Evolutionary conservation across 1,140 invertebrate genomes (phyloP).

Genomic region (Hyles euphorbiae): DNA sequence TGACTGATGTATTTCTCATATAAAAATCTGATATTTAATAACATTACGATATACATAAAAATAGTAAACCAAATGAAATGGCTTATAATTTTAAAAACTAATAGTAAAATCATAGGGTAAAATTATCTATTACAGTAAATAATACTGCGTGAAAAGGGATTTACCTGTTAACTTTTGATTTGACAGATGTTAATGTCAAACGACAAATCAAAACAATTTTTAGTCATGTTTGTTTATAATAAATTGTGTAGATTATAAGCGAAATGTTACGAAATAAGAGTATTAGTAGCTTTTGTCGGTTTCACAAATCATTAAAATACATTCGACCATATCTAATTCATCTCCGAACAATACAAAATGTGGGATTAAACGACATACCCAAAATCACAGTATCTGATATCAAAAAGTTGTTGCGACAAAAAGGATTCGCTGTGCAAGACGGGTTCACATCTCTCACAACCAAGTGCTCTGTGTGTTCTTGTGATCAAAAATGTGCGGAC

Average conservation of each 20-base stretch:
- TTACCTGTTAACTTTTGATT: too few species aligned
- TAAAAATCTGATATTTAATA: too few species aligned
- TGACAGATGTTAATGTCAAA: too few species aligned
- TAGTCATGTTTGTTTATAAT: too few species aligned
- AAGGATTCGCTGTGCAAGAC: conserved; percentile 62
- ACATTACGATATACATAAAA: too few species aligned
- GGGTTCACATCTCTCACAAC: conserved; percentile 57
- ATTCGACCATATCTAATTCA: conserved; percentile 18
- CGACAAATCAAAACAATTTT: too few species aligned
- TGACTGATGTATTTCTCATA: too few species aligned
- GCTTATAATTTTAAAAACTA: too few species aligned
- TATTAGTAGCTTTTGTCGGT: conserved; percentile 11
- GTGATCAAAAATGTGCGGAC: conserved; percentile 42
- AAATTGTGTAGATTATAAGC: background rate
- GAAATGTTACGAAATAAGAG: conserved; percentile 30
- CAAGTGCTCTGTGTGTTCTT: conserved; percentile 52
- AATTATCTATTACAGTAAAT: too few species aligned
- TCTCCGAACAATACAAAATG: conserved; percentile 44
- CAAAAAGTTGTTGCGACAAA: conserved; percentile 55
- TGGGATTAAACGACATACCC: conserved; percentile 57
- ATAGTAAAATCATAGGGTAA: too few species aligned
- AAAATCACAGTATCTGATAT: conserved; percentile 54
- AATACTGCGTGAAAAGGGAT: too few species aligned
- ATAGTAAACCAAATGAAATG: too few species aligned
- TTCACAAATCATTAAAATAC: conserved; percentile 19